A percentile compares a stretch with the other conserved stretches of the same genome.
Evolutionary conservation across 2,888 invertebrate genomes (phyloP).

Genomic region (Ophion costatus): DNA sequence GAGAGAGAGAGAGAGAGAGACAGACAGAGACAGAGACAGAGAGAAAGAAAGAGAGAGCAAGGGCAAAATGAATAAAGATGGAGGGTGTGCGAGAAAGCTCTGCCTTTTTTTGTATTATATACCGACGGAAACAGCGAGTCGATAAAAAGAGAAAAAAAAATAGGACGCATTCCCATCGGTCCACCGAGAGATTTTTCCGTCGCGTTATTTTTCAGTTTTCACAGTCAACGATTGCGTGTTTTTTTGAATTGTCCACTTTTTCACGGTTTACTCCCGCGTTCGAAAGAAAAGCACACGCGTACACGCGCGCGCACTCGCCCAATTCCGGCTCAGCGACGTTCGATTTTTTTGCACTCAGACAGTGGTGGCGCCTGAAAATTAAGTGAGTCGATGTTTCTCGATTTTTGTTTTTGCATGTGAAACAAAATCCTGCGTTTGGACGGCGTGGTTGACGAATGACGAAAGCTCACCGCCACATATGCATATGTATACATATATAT

Average conservation of each 20-base stretch:
- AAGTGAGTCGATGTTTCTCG: neutral
- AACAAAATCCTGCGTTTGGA: slow-evolving; percentile 5
- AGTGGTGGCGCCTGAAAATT: slow-evolving; percentile 14
- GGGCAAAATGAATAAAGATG: neutral
- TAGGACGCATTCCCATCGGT: slow-evolving; percentile 24
- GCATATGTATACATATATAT: slow-evolving; percentile 7
- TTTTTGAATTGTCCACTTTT: slow-evolving; percentile 33
- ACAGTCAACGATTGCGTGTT: slow-evolving; percentile 44
- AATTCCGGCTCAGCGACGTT: neutral
- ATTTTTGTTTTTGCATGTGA: slow-evolving; percentile 8
- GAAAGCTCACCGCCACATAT: slow-evolving; percentile 14
- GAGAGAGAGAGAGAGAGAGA: neutral
- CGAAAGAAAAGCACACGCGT: slow-evolving; percentile 2
- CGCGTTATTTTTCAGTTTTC: slow-evolving; percentile 50
- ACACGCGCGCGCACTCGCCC: slow-evolving; percentile 1
- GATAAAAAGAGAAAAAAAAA: slow-evolving; percentile 39
- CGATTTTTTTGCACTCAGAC: slow-evolving; percentile 5
- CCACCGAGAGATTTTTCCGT: slow-evolving; percentile 16
- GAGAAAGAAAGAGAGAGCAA: neutral
- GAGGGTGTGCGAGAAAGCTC: neutral
- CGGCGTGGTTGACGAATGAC: neutral
- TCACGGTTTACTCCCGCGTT: slow-evolving; percentile 25
- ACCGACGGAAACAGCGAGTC: slow-evolving; percentile 40
- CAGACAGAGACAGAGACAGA: neutral
- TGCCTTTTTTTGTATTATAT: slow-evolving; percentile 34